phyloP scores from a whole-genome alignment of 2,797 vertebrate genomes.

The Chiroxiphia lanceolata region DNA sequence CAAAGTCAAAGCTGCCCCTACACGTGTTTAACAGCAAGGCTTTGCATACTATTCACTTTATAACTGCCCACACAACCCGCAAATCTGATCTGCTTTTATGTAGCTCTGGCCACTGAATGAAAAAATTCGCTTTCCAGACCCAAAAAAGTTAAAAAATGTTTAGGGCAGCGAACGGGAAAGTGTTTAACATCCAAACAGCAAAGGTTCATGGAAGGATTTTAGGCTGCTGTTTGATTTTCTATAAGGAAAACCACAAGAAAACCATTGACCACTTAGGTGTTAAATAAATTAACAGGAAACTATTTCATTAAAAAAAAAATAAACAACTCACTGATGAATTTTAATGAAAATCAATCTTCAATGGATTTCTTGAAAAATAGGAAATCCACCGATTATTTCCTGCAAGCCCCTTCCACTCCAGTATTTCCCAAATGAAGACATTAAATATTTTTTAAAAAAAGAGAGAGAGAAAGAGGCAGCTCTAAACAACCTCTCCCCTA shows the following conservation, averaged over 20 bases:
- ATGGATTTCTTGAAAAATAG: not conserved
- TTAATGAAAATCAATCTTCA: not conserved
- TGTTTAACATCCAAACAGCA: not conserved
- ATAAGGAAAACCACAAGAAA: not conserved
- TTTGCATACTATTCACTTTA: accelerated
- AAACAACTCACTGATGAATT: not conserved
- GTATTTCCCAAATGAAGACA: not conserved
- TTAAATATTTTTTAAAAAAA: too few relatives aligned
- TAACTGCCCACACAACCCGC: not conserved
- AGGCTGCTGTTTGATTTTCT: not conserved
- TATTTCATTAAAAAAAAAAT: not conserved
- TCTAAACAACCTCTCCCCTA: not conserved
- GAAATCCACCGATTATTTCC: not conserved
- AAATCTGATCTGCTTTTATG: not conserved
- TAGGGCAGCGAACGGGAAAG: not conserved
- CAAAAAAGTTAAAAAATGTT: not conserved
- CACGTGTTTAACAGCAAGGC: not conserved
- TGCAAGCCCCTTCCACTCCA: not conserved
- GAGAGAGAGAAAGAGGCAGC: accelerated
- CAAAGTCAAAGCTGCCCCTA: not conserved
- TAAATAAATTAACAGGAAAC: not conserved
- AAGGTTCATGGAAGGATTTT: not conserved
- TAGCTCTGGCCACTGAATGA: not conserved
- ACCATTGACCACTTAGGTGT: not conserved
- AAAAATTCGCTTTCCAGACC: not conserved